Percentiles rank a stretch among this genome's conserved stretches.
Evolutionary conservation across 2,113 vertebrate species (phyloP).

Genomic region (Chloroceryle aenea): DNA sequence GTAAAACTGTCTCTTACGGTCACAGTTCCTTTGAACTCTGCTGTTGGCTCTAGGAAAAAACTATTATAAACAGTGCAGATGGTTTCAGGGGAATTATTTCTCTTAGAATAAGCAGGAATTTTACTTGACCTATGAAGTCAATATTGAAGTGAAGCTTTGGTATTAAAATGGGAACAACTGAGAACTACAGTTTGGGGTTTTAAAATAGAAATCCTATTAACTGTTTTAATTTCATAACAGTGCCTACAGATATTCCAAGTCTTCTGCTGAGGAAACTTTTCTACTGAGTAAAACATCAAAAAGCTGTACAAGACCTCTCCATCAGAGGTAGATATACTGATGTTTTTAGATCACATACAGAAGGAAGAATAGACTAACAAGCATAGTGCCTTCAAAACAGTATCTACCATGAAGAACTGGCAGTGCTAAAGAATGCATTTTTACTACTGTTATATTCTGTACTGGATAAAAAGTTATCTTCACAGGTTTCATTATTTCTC

Average conservation of each 20-base stretch:
- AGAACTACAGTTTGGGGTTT: background rate
- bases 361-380: background rate
- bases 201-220: background rate
- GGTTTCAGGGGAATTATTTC: slow-evolving; percentile 29
- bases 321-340: background rate
- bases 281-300: background rate
- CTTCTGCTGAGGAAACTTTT: background rate
- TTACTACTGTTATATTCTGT: background rate
- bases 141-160: slow-evolving; percentile 4
- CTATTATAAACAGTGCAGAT: background rate
- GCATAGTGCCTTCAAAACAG: background rate
- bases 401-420: background rate
- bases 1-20: slow-evolving; percentile 10
- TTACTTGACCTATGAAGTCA: slow-evolving; percentile 28
- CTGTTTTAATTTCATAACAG: slow-evolving; percentile 9
- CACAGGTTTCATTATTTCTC: background rate
- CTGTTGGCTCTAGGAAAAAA: background rate
- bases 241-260: background rate
- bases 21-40: slow-evolving; percentile 1
- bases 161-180: background rate
- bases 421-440: background rate
- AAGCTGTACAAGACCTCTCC: background rate
- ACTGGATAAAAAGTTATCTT: background rate
- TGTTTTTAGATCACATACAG: background rate
- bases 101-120: slow-evolving; percentile 39